phyloP scores from a whole-genome alignment of 2,113 vertebrate species.

The Sebastes fasciatus region DNA sequence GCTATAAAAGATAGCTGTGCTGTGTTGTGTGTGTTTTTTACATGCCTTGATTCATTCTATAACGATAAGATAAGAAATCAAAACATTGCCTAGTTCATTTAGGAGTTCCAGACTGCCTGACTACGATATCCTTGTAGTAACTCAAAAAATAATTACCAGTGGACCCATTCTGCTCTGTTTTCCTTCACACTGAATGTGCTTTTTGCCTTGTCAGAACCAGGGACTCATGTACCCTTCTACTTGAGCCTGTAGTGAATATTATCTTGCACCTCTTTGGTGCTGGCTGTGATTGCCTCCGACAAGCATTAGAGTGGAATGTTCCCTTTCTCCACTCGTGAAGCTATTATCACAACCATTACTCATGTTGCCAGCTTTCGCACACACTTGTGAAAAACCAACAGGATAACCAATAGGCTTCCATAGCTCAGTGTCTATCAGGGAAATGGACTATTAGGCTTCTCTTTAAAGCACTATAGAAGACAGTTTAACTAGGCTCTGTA shows the following conservation, averaged over 20 bases:
- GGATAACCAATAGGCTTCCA: constrained; percentile 58
- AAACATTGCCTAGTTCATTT: neutral
- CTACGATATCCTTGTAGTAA: neutral
- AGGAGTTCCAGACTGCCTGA: constrained; percentile 32
- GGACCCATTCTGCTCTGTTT: neutral
- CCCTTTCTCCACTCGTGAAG: constrained; percentile 64
- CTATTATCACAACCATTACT: constrained; percentile 73
- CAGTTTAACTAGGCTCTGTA: constrained; percentile 65
- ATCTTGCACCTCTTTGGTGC: constrained; percentile 39
- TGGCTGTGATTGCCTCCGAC: constrained; percentile 61
- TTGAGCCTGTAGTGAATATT: constrained; percentile 45
- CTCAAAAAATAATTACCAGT: neutral
- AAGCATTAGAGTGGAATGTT: constrained; percentile 65
- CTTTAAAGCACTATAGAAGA: constrained; percentile 62
- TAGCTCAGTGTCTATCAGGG: constrained; percentile 58
- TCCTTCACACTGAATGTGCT: constrained; percentile 1
- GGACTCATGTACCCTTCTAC: constrained; percentile 26
- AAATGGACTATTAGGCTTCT: constrained; percentile 67
- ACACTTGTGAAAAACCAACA: constrained; percentile 70
- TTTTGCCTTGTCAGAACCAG: constrained; percentile 31
- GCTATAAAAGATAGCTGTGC: constrained; percentile 57
- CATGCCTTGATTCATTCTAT: constrained; percentile 72
- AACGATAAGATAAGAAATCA: constrained; percentile 1
- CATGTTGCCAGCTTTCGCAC: constrained; percentile 44
- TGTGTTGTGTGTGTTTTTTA: constrained; percentile 69